Evolutionary conservation across 2,888 invertebrate species (phyloP).

Genomic region (Calameuta pallipes): DNA sequence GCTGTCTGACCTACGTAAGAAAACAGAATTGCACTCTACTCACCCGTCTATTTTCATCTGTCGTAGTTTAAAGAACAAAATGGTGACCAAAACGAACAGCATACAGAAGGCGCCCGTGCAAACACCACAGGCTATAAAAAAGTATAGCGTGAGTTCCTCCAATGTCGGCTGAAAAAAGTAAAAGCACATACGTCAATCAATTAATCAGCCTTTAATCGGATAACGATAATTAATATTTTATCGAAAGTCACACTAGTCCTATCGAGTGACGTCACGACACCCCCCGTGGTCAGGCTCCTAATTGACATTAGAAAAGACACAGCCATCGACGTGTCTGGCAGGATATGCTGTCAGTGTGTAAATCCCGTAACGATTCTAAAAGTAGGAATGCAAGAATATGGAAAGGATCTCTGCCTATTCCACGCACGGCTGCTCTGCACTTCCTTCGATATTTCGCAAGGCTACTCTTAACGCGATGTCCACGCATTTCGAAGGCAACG

Average conservation of each 20-base stretch:
- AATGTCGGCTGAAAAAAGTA: constrained; percentile 40
- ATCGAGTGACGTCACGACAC: neutral
- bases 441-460: constrained; percentile 40
- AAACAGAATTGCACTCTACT: constrained; percentile 33
- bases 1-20: neutral
- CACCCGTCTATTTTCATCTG: constrained; percentile 44
- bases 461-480: constrained; percentile 26
- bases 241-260: neutral
- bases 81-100: constrained; percentile 47
- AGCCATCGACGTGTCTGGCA: neutral
- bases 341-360: neutral
- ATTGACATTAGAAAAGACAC: neutral
- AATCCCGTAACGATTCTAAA: constrained; percentile 10
- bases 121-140: constrained; percentile 53
- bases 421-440: constrained; percentile 33
- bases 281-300: neutral
- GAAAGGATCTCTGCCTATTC: constrained; percentile 28
- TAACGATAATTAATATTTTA: neutral
- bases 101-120: constrained; percentile 40
- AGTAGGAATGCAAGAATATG: constrained; percentile 35
- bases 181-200: neutral
- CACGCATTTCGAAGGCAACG: constrained; percentile 13
- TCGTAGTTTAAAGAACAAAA: constrained; percentile 45
- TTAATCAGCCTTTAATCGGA: neutral
- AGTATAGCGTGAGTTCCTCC: constrained; percentile 49